Evolutionary conservation across 2,888 invertebrate genomes (phyloP), one percentile per base, ranked within the genome.

Genomic region (Rhamphomyia laevipes): DNA sequence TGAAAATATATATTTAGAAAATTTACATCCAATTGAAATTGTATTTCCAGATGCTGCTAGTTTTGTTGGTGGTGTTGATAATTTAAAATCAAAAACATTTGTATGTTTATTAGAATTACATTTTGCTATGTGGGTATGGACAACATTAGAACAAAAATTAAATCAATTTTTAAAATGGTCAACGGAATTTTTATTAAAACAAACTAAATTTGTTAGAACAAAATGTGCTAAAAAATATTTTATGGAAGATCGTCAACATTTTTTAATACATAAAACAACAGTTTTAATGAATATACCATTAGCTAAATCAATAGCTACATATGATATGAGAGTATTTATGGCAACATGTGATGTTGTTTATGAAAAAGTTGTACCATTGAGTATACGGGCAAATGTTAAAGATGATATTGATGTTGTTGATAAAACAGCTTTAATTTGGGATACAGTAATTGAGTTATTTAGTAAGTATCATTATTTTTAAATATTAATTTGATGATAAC

Each of bases 41-140:
- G 65, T 67, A 0, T 69, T 69, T 46, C 57, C 62, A n/a, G 58
- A 61, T 48, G 61, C 63, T 0, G 53, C 60, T 1, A 51, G 57
- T 6, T 68, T 70, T 3, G 46, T 64, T 1, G 52, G 54, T 4
- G 69, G 65, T 12, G 58, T 67, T 27, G 58, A 63, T 1, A 61
- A 61, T 41, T 56, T 70, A 3, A 68, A 68, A 54, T 56, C 55
- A 0, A 64, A 64, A 48, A 67, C 68, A 0, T 70, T 67, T 48
- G 60, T 68, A 46, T 50, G 62, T 31, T 55, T 70, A 2, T 53
- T 68, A 2, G 66, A 70, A 50, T 59, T 70, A 58, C 68, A 70
- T 48, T 66, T 61, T 3, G 63, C 66, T 0, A 55, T 69, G 6
- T 63, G 63, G 52, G 58, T 66, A 10, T 59, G 66, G 40, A 60